Percentiles rank a stretch among this genome's conserved stretches.
phyloP scores from a whole-genome alignment of 2,797 vertebrate genomes.

The Rhinella marina region DNA sequence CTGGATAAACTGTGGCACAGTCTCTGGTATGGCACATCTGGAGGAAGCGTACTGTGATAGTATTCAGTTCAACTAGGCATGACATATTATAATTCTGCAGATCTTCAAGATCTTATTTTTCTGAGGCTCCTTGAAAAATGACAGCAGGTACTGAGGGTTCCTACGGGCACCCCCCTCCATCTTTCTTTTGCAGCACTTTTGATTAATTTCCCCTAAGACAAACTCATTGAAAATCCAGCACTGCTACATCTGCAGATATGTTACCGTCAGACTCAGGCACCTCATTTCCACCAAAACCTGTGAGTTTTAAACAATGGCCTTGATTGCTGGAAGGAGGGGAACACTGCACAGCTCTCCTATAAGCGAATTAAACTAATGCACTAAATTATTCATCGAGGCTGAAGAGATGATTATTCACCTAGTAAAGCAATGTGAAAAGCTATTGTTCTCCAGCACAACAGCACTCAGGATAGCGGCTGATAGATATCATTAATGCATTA shows the following conservation, averaged over 20 bases:
- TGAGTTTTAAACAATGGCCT: neutral
- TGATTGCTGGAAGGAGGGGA: neutral
- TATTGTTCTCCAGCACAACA: constrained; percentile 12
- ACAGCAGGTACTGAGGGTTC: no score
- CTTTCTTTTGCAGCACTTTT: no score
- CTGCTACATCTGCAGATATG: neutral
- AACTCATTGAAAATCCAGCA: neutral
- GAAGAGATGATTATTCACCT: constrained; percentile 40
- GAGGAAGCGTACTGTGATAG: no score
- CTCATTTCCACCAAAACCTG: neutral
- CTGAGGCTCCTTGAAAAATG: no score
- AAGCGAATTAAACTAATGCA: neutral
- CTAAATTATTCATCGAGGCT: constrained; percentile 51
- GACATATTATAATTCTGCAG: no score
- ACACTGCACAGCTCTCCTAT: neutral
- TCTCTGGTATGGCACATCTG: no score
- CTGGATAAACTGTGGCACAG: no score
- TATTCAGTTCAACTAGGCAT: no score
- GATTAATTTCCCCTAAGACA: no score
- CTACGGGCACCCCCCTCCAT: no score
- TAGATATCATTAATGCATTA: constrained; percentile 51
- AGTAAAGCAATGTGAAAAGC: constrained; percentile 21
- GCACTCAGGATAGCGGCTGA: neutral
- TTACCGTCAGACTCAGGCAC: neutral
- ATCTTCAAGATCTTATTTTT: no score